Base-by-base conservation (phyloP, 2,113 vertebrate genomes). In the Anguilla rostrata region DNA sequence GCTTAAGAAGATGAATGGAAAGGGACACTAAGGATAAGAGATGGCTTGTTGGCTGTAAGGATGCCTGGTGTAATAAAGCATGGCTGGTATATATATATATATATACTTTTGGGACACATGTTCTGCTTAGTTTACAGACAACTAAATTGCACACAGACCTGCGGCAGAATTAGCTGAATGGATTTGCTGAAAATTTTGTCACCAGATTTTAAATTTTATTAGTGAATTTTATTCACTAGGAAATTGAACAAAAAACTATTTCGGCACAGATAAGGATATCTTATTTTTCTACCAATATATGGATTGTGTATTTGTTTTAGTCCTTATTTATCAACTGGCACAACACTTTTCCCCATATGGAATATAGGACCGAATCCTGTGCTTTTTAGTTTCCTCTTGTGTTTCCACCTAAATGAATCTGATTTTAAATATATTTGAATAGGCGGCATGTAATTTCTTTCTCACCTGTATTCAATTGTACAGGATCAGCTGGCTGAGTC, bases 401-500 rank as follows among this genome's bases (percentile, higher is more conserved):
- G 20, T 26, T 29, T 75, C 34, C 5, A 75, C 29, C 26, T 34
- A 12, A 75, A 34, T 75, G 20, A 22, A 12, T 75, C 71, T 75
- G 26, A 29, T 75, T 66, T 66, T 5, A 26, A 66, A 66, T 34
- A 9, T 75, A 2, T 26, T 22, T 71, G 63, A 34, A n/a, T 3
- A 12, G 71, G 26, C 71, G 41, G 14, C 78, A 79, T 39, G 15
- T 39, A 79, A 7, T 79, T 39, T 0, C 41, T 84, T n/a, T 86
- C 39, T 60, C 34, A 78, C 82, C 57, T 85, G 46, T 86, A 75
- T 86, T 85, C 85, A 89, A 22, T 86, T 85, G 56, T 81, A 86
- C 90, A 99, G 98, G 97, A 97, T 86, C 93, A 97, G 89, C 91
- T 98, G 88, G 85, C 92, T 0, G 93, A 96, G 91, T 97, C 97